Evolutionary conservation across 2,113 vertebrate species (phyloP), one percentile per base, ranked within the genome.

Genomic region (Aegotheles bennettii): DNA sequence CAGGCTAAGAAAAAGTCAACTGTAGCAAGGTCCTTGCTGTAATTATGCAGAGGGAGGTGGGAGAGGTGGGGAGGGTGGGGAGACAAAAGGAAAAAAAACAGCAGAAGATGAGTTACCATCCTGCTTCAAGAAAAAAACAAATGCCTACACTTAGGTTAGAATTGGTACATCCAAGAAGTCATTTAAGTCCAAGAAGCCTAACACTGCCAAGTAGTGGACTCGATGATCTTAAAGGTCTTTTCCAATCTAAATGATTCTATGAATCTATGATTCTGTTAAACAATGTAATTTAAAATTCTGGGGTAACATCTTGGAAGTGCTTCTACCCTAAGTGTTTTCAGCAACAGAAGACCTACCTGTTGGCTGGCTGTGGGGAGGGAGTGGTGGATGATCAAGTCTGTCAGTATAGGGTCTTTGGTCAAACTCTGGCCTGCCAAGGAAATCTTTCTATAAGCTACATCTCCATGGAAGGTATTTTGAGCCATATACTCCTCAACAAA

Each of bases 81-180:
- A 26, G 4, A 3, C 0, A 1, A 7, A 26, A 11, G 4, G 11
- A 15, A 47, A 50, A 53, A 20, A 26, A 24, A 29, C 28, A 64
- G 33, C 16, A 65, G 23, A 57, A 47, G 8, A 33, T 42, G n/a
- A 54, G 31, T 50, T 84, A 36, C 65, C 20, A 14, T 36, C 54
- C 26, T 69, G 36, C 54, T 79, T 68, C n/a, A 69, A n/a, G 7
- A 67, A n/a, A 90, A 51, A 81, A 53, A 0, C 24, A 65, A 53
- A 73, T 57, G 12, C 31, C 26, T 74, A 20, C 5, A 8, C 9
- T 29, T 84, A 51, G 19, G 24, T 23, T 60, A 21, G 54, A 61
- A 85, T 36, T 3, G 57, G 16, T 48, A 53, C 31, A 71, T 65
- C n/a, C 21, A 53, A 60, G 28, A 85, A 69, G 48, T 21, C 33